These are phyloP conservation scores for Scomber scombrus DNA, from an alignment of 2,113 vertebrate species.

Conservation along the genomic window DNA sequence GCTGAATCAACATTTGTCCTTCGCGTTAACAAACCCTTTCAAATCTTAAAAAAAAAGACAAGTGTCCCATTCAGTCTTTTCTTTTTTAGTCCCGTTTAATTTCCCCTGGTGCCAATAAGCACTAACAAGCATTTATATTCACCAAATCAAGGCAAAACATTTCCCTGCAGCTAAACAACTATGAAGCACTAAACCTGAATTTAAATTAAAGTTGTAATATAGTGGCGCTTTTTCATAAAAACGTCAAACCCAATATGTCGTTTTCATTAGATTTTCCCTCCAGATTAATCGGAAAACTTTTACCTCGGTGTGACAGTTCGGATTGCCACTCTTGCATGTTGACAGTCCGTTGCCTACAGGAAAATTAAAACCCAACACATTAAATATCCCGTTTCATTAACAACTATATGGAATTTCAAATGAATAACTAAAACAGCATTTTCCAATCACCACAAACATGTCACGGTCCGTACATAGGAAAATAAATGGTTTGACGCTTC, in stretches of 20 bases:
- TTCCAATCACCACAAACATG: constrained; percentile 60
- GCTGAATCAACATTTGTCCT: constrained; percentile 12
- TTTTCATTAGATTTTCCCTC: constrained; percentile 44
- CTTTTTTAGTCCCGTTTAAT: constrained; percentile 7
- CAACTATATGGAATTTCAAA: constrained; percentile 35
- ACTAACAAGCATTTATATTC: constrained; percentile 1
- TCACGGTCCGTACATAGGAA: constrained; percentile 66
- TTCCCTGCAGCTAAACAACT: constrained; percentile 23
- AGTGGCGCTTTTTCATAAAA: constrained; percentile 30
- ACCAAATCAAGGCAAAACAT: constrained; percentile 14
- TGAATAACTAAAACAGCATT: constrained; percentile 39
- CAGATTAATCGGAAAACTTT: constrained; percentile 46
- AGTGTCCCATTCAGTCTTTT: constrained; percentile 1
- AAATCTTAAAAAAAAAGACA: constrained; percentile 14
- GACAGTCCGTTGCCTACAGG: constrained; percentile 52
- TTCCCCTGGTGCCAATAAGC: neutral
- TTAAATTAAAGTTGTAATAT: constrained; percentile 43
- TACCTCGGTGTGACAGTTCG: constrained; percentile 35
- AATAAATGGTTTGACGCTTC: constrained; percentile 72
- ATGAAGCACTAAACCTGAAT: constrained; percentile 11
- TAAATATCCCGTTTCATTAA: constrained; percentile 58
- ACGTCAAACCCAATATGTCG: constrained; percentile 37
- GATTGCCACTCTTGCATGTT: constrained; percentile 60
- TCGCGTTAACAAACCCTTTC: neutral
- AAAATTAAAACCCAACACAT: constrained; percentile 51